phyloP scores from a whole-genome alignment of 2,113 vertebrate species.

The Antechinus flavipes region DNA sequence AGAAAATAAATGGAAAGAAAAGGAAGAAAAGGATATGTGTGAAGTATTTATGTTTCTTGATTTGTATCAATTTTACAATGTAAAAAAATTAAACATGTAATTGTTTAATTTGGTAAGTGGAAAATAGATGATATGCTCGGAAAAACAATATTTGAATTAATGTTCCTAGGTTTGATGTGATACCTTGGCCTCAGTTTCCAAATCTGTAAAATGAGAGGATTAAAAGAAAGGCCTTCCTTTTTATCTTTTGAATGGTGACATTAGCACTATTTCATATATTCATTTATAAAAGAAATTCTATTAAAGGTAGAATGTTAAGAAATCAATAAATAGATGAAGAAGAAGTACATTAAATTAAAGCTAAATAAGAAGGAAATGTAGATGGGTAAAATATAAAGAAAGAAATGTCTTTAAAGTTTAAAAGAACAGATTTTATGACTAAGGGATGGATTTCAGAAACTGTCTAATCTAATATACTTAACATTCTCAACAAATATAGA shows the following conservation, averaged over 20 bases:
- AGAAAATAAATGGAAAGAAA: neutral
- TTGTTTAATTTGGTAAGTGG: neutral
- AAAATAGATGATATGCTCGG: neutral
- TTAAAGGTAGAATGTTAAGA: neutral
- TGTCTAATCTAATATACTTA: neutral
- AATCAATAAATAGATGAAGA: neutral
- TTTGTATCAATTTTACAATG: neutral
- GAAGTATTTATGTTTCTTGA: neutral
- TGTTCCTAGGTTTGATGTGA: neutral
- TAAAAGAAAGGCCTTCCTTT: neutral
- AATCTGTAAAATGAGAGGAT: neutral
- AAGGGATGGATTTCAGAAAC: neutral
- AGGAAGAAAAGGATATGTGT: neutral
- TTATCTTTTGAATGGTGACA: neutral
- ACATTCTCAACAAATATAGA: neutral
- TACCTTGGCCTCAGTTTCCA: neutral
- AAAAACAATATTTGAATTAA: slow-evolving; percentile 6
- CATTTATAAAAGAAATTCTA: neutral
- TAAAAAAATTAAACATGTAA: neutral
- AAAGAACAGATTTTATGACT: neutral
- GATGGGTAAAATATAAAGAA: neutral
- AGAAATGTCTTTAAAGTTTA: neutral
- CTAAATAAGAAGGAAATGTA: neutral
- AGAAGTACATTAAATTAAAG: neutral
- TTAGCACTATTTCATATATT: slow-evolving; percentile 21